phyloP scores from a whole-genome alignment of 2,797 vertebrate genomes.

The Ctenopoma kingsleyae region DNA sequence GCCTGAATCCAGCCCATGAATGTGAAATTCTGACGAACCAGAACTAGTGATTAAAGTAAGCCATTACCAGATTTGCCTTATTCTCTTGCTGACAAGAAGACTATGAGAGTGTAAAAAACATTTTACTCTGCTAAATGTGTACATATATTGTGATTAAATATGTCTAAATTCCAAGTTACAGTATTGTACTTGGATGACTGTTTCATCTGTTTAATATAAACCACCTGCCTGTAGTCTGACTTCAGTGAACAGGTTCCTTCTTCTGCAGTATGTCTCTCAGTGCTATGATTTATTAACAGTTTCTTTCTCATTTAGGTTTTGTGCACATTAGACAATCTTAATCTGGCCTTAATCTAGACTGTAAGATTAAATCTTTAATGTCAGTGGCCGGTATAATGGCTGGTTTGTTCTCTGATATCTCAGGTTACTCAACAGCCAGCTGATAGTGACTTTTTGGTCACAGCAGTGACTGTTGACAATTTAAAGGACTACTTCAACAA shows the following conservation, averaged over 20 bases:
- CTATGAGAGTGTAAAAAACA: background rate
- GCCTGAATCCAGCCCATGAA: slow-evolving; percentile 13
- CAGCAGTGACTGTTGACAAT: background rate
- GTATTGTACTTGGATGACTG: background rate
- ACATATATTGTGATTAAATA: background rate
- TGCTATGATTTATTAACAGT: background rate
- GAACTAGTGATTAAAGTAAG: slow-evolving; percentile 1
- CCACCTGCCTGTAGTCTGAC: background rate
- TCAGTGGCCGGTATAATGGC: background rate
- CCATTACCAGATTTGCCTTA: slow-evolving; percentile 9
- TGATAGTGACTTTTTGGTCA: background rate
- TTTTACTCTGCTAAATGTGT: background rate
- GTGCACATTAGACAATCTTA: slow-evolving; percentile 2
- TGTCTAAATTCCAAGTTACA: background rate
- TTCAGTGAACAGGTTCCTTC: slow-evolving; percentile 4
- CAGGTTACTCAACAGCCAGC: slow-evolving; percentile 1
- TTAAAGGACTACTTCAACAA: background rate
- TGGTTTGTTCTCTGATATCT: slow-evolving; percentile 48
- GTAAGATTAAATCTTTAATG: slow-evolving; percentile 6
- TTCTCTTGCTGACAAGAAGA: background rate
- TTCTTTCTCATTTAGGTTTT: background rate
- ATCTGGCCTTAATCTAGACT: slow-evolving; percentile 2
- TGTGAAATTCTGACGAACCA: slow-evolving; percentile 7
- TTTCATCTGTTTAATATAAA: slow-evolving; percentile 9
- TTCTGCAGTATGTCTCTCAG: background rate